Evolutionary conservation across 2,797 vertebrate species (phyloP).

Genomic region (Sibirionetta formosa): DNA sequence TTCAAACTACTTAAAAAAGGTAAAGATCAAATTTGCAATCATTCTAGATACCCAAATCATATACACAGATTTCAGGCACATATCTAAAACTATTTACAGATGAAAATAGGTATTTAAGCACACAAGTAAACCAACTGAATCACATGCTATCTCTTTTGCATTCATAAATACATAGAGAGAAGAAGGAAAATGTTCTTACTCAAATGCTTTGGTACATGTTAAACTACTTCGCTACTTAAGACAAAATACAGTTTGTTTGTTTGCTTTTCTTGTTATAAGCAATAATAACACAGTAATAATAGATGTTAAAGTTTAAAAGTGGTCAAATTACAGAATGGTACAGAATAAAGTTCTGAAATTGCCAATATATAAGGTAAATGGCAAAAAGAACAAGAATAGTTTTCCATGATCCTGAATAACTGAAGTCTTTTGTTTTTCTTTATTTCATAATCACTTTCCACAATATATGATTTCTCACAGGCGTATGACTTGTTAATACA

Average conservation of each 20-base stretch:
- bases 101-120: not conserved
- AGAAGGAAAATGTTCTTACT: not conserved
- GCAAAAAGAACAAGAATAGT: not conserved
- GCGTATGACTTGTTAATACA: not conserved
- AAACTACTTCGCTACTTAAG: not conserved
- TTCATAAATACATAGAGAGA: not conserved
- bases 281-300: not conserved
- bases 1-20: not conserved
- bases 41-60: not conserved
- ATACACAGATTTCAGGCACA: not conserved
- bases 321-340: not conserved
- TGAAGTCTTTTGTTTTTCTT: not conserved
- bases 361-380: accelerated
- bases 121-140: not conserved
- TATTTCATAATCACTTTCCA: not conserved
- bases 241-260: not conserved
- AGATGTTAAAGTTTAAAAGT: not conserved
- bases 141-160: not conserved
- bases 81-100: not conserved
- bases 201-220: not conserved
- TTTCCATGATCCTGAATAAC: not conserved
- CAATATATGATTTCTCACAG: not conserved
- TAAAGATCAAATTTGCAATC: not conserved
- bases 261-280: not conserved
- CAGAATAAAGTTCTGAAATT: not conserved